Evolutionary conservation across 2,888 invertebrate genomes (phyloP), one percentile per base, ranked within the genome.

Genomic region (Melolontha melolontha): DNA sequence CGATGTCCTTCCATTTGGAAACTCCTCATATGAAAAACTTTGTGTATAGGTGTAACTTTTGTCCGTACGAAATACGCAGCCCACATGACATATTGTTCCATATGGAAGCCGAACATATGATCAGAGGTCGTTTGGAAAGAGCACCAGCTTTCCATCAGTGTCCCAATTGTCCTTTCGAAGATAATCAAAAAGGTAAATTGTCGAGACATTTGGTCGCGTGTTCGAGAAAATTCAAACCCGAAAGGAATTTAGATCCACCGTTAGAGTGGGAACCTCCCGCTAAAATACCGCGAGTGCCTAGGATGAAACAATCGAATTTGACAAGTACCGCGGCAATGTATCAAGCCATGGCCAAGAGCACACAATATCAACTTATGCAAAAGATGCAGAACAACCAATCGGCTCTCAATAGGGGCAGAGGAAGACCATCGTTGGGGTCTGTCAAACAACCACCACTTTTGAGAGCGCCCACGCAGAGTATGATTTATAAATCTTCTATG

Each of bases 181-280:
- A 96, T 76, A 95, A 95, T 78, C 94, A 95, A 64, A 96, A 95
- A 83, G 94, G 94, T 29, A 96, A 96, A 83, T 84, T 97, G 75
- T 93, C 92, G 0, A 88, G 96, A 42, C 97, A 97, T 85, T 87
- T 92, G 73, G 89, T 93, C 69, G 92, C 94, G 1, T 97, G 97
- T 83, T 89, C 90, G 47, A 95, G 96, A 83, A 94, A 94, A 80
- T 97, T 95, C 84, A 92, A 94, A 80, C 92, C 95, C 0, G 95
- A 95, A 73, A 85, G 89, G 51, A 97, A 97, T 84, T 86, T 94
- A 75, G 91, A 92, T 74, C 96, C 96, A 5, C 94, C 96, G 0
- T 84, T 90, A 1, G 96, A 96, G 79, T 96, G 95, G 94, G 96
- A 96, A 79, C 95, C 95, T 1, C 96, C 96, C 0, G 96, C 96